Base-by-base conservation (phyloP, 2,113 vertebrate species). In the Cervus canadensis region DNA sequence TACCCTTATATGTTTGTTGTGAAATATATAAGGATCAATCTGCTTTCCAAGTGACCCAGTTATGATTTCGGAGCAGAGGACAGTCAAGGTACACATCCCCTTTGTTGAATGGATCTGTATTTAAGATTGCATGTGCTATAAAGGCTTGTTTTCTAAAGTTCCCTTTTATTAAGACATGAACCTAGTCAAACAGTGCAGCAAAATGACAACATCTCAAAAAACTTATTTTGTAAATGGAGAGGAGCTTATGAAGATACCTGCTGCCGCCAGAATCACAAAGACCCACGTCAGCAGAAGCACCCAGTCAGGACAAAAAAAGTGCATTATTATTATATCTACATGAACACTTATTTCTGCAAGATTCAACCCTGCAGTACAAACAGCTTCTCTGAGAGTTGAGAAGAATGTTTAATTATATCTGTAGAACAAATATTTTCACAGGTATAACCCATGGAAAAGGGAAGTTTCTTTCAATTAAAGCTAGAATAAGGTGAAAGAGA, bases 391-490 rank as follows among this genome's bases (percentile, higher is more conserved):
- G 16, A 50, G 85, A 71, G 9, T 16, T 83, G 56, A 74, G 76
- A 85, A 45, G 6, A 64, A 52, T 50, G 59, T 95, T 89, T 84
- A 74, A 83, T 85, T 64, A 14, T 43, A 85, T 19, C 79, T 93
- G 57, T 36, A 95, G 25, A 88, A 25, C 56, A 89, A 60, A 67
- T 60, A 89, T 89, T 93, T 97, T 82, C 76, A 59, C 40, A 94
- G 87, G 9, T 89, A 25, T 43, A 74, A 45, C 11, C 28, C 26
- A 91, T 56, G 88, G 59, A 67, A 84, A 82, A 76, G 26, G 17
- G 4, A 95, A 82, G 13, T 40, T n/a, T 43, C 36, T 82, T 83
- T 93, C 90, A 36, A 40, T 48, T 82, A 78, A 79, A 92, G 56
- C 30, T 45, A 91, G 17, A 93, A 87, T 52, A 64, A 95, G 4